phyloP scores from a whole-genome alignment of 2,888 invertebrate species.

The Drosophila merina region DNA sequence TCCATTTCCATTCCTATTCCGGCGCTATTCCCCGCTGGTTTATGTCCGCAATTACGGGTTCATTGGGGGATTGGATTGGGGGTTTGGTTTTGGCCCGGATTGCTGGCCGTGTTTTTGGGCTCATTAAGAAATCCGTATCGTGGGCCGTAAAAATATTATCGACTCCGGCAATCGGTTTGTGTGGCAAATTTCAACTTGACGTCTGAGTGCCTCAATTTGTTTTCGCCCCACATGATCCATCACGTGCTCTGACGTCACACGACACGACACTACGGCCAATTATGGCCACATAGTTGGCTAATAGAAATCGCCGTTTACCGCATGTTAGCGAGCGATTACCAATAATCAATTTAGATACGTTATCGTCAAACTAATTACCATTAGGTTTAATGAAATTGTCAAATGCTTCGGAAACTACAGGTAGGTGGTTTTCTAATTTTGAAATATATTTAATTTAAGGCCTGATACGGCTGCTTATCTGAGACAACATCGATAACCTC shows the following conservation, averaged over 20 bases:
- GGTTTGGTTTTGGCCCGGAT: neutral
- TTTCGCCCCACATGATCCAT: constrained; percentile 71
- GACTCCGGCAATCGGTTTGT: constrained; percentile 56
- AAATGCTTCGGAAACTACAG: constrained; percentile 43
- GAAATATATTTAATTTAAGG: constrained; percentile 51
- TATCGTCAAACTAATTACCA: constrained; percentile 63
- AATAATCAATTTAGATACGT: constrained; percentile 75
- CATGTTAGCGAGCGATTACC: constrained; percentile 58
- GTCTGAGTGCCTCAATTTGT: constrained; percentile 32
- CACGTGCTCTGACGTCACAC: constrained; percentile 77
- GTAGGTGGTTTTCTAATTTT: neutral
- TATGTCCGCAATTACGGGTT: constrained; percentile 40
- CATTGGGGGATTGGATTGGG: constrained; percentile 20
- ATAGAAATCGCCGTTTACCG: constrained; percentile 51
- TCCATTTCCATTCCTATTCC: constrained; percentile 1
- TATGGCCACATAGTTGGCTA: constrained; percentile 28
- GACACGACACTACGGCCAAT: constrained; percentile 4
- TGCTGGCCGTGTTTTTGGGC: constrained; percentile 30
- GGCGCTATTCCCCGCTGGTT: constrained; percentile 22
- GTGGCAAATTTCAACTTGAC: constrained; percentile 29
- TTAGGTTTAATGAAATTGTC: constrained; percentile 70
- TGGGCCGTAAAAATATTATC: constrained; percentile 69
- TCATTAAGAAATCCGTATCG: constrained; percentile 73
- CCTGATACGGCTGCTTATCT: constrained; percentile 57
- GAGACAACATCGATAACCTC: constrained; percentile 56